Evolutionary conservation across 2,888 invertebrate genomes (phyloP).

Genomic region (Chrysolina americana): DNA sequence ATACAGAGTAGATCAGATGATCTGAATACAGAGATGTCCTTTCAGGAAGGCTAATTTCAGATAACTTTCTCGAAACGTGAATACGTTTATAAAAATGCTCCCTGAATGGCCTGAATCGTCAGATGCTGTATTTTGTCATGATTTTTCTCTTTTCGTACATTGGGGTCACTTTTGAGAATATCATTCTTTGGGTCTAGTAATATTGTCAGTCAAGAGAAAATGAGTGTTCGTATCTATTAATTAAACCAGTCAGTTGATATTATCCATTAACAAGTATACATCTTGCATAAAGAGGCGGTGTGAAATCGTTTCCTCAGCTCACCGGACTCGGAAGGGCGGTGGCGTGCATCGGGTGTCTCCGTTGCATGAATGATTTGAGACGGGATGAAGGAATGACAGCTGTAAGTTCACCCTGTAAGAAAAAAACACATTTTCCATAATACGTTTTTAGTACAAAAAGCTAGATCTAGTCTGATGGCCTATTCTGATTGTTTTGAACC

Average conservation of each 20-base stretch:
- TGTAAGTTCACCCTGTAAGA: constrained; percentile 46
- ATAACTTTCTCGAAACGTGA: neutral
- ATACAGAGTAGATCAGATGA: neutral
- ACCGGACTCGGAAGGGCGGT: constrained; percentile 59
- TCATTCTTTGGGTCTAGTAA: neutral
- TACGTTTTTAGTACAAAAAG: neutral
- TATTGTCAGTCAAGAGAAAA: constrained; percentile 2
- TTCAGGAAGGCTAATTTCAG: too few species aligned
- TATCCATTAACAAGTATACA: neutral
- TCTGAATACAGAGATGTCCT: neutral
- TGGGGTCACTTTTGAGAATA: neutral
- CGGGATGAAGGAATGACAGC: constrained; percentile 65
- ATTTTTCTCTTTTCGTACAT: neutral
- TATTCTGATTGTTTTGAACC: too few species aligned
- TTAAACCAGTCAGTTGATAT: constrained; percentile 1
- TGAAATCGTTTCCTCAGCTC: neutral
- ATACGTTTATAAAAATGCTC: neutral
- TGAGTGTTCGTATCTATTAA: neutral
- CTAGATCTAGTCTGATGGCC: too few species aligned
- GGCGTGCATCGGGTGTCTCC: constrained; percentile 66
- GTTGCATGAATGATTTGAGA: constrained; percentile 67
- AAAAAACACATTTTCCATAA: neutral
- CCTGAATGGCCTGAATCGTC: neutral
- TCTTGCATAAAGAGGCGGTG: neutral
- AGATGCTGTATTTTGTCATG: neutral